phyloP scores from a whole-genome alignment of 2,888 invertebrate genomes.

The Mechanitis mazaeus region DNA sequence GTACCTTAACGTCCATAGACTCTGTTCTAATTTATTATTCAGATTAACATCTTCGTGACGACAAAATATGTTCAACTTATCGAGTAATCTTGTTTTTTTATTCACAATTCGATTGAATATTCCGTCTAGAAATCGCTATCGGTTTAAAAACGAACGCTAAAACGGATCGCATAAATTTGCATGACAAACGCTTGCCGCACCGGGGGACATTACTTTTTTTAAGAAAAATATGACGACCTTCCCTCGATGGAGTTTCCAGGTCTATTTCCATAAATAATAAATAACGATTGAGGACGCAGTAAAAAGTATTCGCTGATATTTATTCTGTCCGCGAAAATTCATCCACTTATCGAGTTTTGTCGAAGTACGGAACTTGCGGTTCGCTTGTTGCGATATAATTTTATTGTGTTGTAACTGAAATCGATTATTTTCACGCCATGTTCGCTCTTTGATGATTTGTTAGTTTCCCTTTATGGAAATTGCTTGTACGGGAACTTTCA shows the following conservation, averaged over 20 bases:
- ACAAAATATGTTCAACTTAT: slow-evolving; percentile 50
- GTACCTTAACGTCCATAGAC: slow-evolving; percentile 23
- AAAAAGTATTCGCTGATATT: slow-evolving; percentile 67
- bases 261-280: slow-evolving; percentile 76
- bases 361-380: slow-evolving; percentile 32
- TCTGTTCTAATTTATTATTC: slow-evolving; percentile 42
- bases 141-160: slow-evolving; percentile 65
- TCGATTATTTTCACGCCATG: slow-evolving; percentile 31
- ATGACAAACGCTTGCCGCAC: slow-evolving; percentile 64
- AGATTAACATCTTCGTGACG: slow-evolving; percentile 51
- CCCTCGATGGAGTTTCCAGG: slow-evolving; percentile 64
- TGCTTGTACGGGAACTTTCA: slow-evolving; percentile 20
- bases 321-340: slow-evolving; percentile 67
- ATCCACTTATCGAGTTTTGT: slow-evolving; percentile 65
- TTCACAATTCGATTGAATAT: slow-evolving; percentile 61
- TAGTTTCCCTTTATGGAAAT: slow-evolving; percentile 26
- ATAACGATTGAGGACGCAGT: slow-evolving; percentile 68
- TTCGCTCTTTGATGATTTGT: slow-evolving; percentile 22
- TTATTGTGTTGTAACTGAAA: slow-evolving; percentile 36
- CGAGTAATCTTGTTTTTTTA: slow-evolving; percentile 49
- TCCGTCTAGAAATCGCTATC: slow-evolving; percentile 67
- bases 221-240: slow-evolving; percentile 74
- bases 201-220: slow-evolving; percentile 69
- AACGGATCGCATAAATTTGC: slow-evolving; percentile 73
- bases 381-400: slow-evolving; percentile 29